phyloP scores from a whole-genome alignment of 2,888 invertebrate species.

The Fragum whitleyi region DNA sequence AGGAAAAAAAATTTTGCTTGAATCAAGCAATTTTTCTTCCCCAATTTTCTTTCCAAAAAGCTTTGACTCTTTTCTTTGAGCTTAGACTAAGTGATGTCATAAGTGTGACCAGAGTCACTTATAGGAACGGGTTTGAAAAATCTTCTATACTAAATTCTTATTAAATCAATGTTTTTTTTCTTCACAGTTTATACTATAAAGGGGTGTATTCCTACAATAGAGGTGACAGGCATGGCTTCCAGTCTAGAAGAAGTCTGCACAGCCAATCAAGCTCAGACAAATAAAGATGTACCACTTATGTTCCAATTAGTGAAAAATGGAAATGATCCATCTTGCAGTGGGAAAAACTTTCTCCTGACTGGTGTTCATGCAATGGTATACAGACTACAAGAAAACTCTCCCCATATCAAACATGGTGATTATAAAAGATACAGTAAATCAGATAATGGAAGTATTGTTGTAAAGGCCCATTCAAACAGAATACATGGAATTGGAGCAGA shows the following conservation, averaged over 20 bases:
- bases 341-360: neutral
- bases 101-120: too few species aligned
- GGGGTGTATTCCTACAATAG: neutral
- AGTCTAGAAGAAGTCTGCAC: neutral
- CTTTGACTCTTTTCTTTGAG: too few species aligned
- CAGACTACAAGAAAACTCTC: neutral
- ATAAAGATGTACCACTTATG: neutral
- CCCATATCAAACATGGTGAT: neutral
- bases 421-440: neutral
- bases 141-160: too few species aligned
- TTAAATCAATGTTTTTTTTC: too few species aligned
- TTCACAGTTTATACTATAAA: neutral
- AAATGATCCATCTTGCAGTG: neutral
- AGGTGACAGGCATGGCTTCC: neutral
- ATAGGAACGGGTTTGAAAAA: too few species aligned
- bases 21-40: too few species aligned
- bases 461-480: neutral
- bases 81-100: too few species aligned
- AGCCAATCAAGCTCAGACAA: neutral
- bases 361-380: neutral
- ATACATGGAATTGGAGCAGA: neutral
- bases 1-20: too few species aligned
- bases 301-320: neutral
- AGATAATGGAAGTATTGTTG: neutral
- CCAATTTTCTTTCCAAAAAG: too few species aligned